Percentiles rank a stretch among this genome's conserved stretches.
phyloP scores from a whole-genome alignment of 2,797 vertebrate genomes.

The Arremon brunneinucha region DNA sequence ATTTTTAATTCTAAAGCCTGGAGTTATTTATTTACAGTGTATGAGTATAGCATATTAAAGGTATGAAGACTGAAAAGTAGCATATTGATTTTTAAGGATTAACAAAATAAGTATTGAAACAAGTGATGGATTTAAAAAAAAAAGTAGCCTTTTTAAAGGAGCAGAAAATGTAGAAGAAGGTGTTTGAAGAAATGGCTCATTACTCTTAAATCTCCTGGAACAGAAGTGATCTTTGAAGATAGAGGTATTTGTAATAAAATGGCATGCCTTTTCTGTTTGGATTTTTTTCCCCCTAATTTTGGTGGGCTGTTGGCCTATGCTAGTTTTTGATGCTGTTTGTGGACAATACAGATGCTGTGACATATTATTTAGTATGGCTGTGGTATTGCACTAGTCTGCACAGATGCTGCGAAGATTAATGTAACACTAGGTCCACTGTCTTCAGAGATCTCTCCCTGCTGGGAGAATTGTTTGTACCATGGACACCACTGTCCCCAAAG shows the following conservation, averaged over 20 bases:
- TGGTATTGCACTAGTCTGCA: slow-evolving; percentile 1
- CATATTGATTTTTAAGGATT: background rate
- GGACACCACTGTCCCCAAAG: slow-evolving; percentile 67
- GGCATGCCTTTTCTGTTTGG: background rate
- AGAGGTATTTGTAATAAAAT: background rate
- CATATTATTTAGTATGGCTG: slow-evolving; percentile 49
- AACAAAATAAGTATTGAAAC: background rate
- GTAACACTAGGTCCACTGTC: slow-evolving; percentile 59
- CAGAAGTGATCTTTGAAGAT: background rate
- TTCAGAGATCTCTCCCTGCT: slow-evolving; percentile 41
- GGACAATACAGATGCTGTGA: slow-evolving; percentile 36
- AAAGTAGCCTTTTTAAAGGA: background rate
- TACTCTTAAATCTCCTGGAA: background rate
- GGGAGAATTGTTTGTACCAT: slow-evolving; percentile 69
- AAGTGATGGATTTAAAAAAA: background rate
- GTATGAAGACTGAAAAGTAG: background rate
- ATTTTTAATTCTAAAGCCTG: background rate
- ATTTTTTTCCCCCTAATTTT: background rate
- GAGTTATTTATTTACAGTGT: background rate
- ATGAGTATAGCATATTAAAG: background rate
- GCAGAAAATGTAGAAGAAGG: background rate
- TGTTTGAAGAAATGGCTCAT: background rate
- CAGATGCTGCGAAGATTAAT: slow-evolving; percentile 43
- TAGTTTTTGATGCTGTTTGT: background rate
- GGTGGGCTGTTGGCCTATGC: background rate